These are phyloP conservation scores for Trissonchulus latispiculum DNA, from an alignment of 2,888 invertebrate genomes.

Conservation along the genomic window DNA sequence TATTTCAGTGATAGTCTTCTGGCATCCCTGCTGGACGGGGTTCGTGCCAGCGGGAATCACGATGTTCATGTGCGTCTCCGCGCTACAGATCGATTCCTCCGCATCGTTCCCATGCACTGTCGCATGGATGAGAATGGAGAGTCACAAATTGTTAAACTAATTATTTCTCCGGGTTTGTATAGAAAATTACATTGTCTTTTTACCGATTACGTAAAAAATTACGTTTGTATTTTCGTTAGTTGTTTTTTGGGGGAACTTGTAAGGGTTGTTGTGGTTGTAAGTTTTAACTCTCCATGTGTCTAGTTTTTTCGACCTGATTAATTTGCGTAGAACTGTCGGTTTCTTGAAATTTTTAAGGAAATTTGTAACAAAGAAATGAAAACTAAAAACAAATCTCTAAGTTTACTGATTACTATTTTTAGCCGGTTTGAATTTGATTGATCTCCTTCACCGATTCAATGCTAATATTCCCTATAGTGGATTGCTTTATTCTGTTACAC, in stretches of 20 bases:
- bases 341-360: too few species aligned
- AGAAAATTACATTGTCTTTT: too few species aligned
- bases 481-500: slow-evolving; percentile 83
- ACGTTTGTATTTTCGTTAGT: too few species aligned
- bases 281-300: too few species aligned
- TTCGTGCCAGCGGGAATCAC: slow-evolving; percentile 87
- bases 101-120: slow-evolving; percentile 69
- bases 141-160: slow-evolving; percentile 70
- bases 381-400: too few species aligned
- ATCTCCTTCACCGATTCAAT: slow-evolving; percentile 86
- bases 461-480: slow-evolving; percentile 96
- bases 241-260: too few species aligned
- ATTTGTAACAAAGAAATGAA: too few species aligned
- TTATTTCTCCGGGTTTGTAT: slow-evolving; percentile 37
- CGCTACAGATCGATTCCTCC: slow-evolving; percentile 68
- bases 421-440: slow-evolving; percentile 58
- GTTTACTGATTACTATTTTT: too few species aligned
- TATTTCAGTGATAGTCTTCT: slow-evolving; percentile 71
- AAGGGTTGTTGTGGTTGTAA: too few species aligned
- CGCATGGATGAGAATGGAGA: slow-evolving; percentile 93
- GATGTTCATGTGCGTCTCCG: slow-evolving; percentile 79
- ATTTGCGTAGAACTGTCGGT: too few species aligned
- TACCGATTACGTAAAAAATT: too few species aligned
- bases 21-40: slow-evolving; percentile 89
- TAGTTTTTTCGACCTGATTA: too few species aligned